Conservation (phyloP, 2,797 vertebrate genomes). For the Pangasius macronema region DNA sequence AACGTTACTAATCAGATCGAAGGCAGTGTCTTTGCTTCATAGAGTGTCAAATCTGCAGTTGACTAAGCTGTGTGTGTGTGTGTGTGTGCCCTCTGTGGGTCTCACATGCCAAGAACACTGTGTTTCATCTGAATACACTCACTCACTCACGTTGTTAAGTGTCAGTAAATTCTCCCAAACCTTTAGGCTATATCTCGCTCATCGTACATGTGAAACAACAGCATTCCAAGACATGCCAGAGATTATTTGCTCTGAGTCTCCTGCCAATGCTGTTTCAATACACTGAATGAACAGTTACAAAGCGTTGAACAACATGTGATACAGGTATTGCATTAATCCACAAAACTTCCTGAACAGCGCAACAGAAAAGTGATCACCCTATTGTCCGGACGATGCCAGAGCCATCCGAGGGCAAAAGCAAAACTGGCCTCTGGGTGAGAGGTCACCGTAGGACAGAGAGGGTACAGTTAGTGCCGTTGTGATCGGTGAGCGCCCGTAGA, state of each 20-base stretch:
- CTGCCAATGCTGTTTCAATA: constrained; percentile 10
- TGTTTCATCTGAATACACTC: constrained; percentile 51
- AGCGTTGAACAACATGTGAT: too few relatives aligned
- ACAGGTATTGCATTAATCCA: neutral
- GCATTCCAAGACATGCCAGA: neutral
- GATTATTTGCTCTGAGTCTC: constrained; percentile 17
- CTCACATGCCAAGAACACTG: neutral
- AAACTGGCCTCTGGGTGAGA: neutral
- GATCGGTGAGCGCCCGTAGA: too few relatives aligned
- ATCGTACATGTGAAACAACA: constrained; percentile 27
- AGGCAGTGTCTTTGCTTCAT: neutral
- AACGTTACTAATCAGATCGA: neutral
- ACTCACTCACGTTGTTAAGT: neutral
- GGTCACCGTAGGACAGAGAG: too few relatives aligned
- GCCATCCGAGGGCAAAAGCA: too few relatives aligned
- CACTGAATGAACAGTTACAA: neutral
- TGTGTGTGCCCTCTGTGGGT: neutral
- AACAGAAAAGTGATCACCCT: neutral
- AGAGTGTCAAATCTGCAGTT: neutral
- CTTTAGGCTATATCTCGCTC: constrained; percentile 27
- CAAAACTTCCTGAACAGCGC: neutral
- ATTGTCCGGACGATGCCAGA: neutral
- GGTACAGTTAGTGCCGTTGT: too few relatives aligned
- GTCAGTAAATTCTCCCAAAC: constrained; percentile 20
- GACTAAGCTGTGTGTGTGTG: neutral